Base-by-base conservation (phyloP, 2,113 vertebrate species). In the Pipa parva region DNA sequence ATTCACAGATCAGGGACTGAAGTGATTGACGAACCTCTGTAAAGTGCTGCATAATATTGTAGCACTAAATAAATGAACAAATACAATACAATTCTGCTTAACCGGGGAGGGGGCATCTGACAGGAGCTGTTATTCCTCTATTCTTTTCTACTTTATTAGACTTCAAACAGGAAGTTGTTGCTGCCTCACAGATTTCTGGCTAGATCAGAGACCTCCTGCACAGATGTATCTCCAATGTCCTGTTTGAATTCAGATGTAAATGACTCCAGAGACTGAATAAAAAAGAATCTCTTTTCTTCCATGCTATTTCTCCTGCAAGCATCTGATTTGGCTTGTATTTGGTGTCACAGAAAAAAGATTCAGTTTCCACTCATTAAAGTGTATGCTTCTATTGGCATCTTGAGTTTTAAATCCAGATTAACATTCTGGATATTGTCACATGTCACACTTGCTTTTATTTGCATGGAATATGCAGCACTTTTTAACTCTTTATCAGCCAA, bases 241-340 rank as follows among this genome's bases (percentile, higher is more conserved):
- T 28, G 31, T 61, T 70, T 73, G 52, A 66, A 50, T 72, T 62
- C 24, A 3, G 1, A 11, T 27, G 74, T 64, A 70, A 68, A 73
- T 63, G 25, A 60, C 31, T 62, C 59, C 50, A 79, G 64, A 74
- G 71, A 67, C 72, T 74, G 64, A 36, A 10, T 67, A 62, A 49
- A 70, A 76, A 25, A 3, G 36, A 37, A 59, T 63, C 58, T 50
- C 45, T 33, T 15, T 22, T 72, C 15, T 0, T 21, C 31, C 48
- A 66, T 67, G 46, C 62, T 18, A 37, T 74, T 11, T 58, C 22
- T 57, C 21, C 22, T 27, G 18, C 55, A 24, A 21, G 18, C 8
- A 15, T 11, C 28, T 36, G 20, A 33, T 33, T n/a, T 58, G 11
- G 10, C 55, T 36, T 36, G 55, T 71, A 52, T 63, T 71, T 36